Base-by-base conservation (phyloP, 2,113 vertebrate species). In the Antennarius striatus region DNA sequence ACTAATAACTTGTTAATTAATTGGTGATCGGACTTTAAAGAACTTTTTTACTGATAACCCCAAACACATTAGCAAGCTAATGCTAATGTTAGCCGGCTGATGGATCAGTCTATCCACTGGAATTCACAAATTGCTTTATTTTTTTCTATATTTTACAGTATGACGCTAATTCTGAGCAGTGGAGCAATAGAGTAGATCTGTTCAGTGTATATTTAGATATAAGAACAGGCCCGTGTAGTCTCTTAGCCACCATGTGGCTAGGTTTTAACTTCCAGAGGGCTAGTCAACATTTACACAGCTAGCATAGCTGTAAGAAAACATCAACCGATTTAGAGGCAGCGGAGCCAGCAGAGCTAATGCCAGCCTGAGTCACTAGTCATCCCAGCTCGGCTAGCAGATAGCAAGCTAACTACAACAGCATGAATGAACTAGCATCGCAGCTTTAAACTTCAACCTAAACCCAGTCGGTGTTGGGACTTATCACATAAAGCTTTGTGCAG, bases 71-170 rank as follows among this genome's bases (percentile, higher is more conserved):
- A 86, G 87, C 87, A 80, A 12, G 79, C 80, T 87, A 72, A 30
- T 6, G 81, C 82, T 84, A 89, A 69, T 57, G 36, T 55, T 82
- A 84, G 85, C 69, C 59, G 46, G 61, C 58, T 80, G 15, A 49
- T 68, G 75, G 65, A 76, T 73, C 54, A 60, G 81, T 76, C 78
- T 84, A 77, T 75, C 73, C 45, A 56, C 76, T 87, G 84, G 57
- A 71, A 13, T 9, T 39, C 14, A 13, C 45, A 36, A 47, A 14
- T 9, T 29, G 52, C 54, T 53, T 2, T 22, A 36, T 36, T 36
- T 36, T 36, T 36, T 36, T 36, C 32, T 36, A 11, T 40, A 5
- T 0, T 13, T 0, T 28, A 22, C 4, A 14, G 10, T 10, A n/a
- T 16, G 1, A 32, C 53, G 1, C 17, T 17, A 16, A 0, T n/a